Evolutionary conservation across 1,140 invertebrate genomes (phyloP), one percentile per base, ranked within the genome.

Genomic region (Pogonomyrmex barbatus): DNA sequence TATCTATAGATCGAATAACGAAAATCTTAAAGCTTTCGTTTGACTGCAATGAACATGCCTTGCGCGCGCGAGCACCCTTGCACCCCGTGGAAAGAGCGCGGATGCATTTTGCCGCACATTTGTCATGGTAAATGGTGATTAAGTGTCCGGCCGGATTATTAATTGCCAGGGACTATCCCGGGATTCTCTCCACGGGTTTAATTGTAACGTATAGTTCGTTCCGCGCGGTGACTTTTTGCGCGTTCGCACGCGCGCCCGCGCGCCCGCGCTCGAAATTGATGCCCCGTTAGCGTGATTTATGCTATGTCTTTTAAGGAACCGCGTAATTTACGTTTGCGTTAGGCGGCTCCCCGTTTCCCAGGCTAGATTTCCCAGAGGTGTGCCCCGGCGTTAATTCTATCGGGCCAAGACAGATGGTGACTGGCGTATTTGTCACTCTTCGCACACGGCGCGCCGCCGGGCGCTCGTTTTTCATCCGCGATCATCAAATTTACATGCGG

Each of bases 151-250:
- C 77, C 54, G 79, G 79, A 83, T 83, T 83, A 83, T 83, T 83
- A 83, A 83, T 83, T 83, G 79, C 79, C 68, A 42, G 68, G 42
- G 79, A 83, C 68, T 83, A 75, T 39, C 36, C 42, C 68, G 79
- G 79, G 68, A 60, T 83, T 83, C 79, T 83, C 79, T 73, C 68
- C 54, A 73, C 68, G 79, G 77, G 52, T 83, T 75, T 83, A 83
- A 83, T 83, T 83, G 79, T 83, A 83, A 83, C 79, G 79, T 83
- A 83, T 83, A 83, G 68, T 83, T 83, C 79, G 79, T 83, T 83
- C 78, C 39, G 65, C 79, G 79, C 79, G 54, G 54, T 56, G 79
- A 83, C 79, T 85, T 85, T 85, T 85, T 77, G 71, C 75, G 58
- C 83, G 83, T 78, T 79, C 36, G 73, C 60, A 36, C 71, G 71